Conservation (phyloP, 2,888 invertebrate species). For the Drosophila setosimentum region DNA sequence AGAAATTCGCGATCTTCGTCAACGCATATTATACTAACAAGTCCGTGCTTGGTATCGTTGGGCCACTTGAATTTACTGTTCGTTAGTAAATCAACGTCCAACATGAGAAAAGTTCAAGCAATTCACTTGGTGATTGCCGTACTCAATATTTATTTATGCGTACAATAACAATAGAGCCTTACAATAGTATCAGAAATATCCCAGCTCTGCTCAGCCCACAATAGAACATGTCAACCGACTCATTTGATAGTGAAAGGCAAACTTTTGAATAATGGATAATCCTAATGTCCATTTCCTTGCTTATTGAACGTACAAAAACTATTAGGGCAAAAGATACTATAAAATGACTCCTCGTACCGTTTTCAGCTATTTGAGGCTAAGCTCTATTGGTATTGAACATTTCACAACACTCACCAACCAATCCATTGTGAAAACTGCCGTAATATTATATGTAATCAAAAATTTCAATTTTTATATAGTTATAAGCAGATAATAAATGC, state of each 20-base stretch:
- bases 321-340: neutral
- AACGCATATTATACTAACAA: neutral
- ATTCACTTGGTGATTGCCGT: neutral
- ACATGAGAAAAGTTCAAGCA: neutral
- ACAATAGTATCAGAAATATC: neutral
- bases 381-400: neutral
- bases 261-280: neutral
- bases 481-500: constrained; percentile 30
- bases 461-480: constrained; percentile 44
- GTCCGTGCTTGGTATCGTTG: neutral
- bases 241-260: neutral
- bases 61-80: neutral
- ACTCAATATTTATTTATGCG: constrained; percentile 1
- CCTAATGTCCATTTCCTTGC: neutral
- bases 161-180: neutral
- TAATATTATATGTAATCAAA: constrained; percentile 39
- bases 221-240: neutral
- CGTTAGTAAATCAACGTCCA: neutral
- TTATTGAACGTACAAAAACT: neutral
- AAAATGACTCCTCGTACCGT: neutral
- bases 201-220: neutral
- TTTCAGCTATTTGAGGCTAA: neutral
- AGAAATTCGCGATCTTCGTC: neutral
- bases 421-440: constrained; percentile 50
- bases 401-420: constrained; percentile 5